Base-by-base conservation (phyloP, 2,888 invertebrate genomes). In the Sialis fuliginosa region DNA sequence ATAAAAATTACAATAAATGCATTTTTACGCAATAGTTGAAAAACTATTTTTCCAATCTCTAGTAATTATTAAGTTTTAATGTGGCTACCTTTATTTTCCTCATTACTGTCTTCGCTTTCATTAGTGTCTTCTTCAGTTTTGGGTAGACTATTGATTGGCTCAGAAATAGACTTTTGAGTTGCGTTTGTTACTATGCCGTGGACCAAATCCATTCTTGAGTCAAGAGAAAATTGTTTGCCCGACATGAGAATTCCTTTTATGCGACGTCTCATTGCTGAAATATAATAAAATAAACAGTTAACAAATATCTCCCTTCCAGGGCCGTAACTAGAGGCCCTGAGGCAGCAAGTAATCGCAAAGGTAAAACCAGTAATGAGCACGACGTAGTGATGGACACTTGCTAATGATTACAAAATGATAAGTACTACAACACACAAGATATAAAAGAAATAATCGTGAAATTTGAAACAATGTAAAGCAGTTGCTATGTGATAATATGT, bases 131-230 rank as follows among this genome's bases (percentile, higher is more conserved):
- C 65, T 30, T 63, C 44, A 3, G 61, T 54, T 1, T 62, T 59
- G 13, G 55, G 50, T n/a, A 54, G 53, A 12, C 50, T 52, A 34
- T 49, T 50, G 13, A 12, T 10, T 8, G 56, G 56, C 42, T 56
- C 57, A 10, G 58, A 58, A 43, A 47, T 45, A 2, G 57, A 52
- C 10, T 56, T 53, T 10, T 54, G 53, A 4, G 54, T 53, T 12
- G 55, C 55, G 35, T 68, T 69, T 39, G 70, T 66, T 63, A 77
- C 75, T 55, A 79, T 63, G 4, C 79, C 82, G 59, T 85, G 84
- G 39, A 90, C 89, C 58, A 92, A 74, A 61, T 91, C 91, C 77
- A 91, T 81, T 58, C 87, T 80, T 0, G 91, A 91, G 66, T 92
- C 92, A 54, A 92, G 68, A 0, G 90, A 91, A 63, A 85, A 89